These are phyloP conservation scores for Zaprionus inermis DNA, from an alignment of 1,140 invertebrate genomes.

Conservation along the genomic window DNA sequence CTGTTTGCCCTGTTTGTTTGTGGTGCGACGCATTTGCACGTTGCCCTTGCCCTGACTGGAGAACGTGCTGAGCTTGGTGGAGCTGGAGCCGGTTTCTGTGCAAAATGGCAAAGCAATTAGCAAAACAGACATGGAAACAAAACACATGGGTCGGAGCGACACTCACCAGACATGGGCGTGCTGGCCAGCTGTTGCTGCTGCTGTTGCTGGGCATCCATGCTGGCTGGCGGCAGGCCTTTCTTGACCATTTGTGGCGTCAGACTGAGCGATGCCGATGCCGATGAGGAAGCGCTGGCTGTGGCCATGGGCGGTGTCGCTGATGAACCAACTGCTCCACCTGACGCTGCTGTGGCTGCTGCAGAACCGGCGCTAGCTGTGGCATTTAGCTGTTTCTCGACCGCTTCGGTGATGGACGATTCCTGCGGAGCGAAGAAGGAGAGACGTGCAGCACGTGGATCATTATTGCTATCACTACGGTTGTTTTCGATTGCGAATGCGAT, in stretches of 20 bases:
- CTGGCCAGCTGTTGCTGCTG: slow-evolving; percentile 67
- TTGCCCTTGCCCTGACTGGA: slow-evolving; percentile 86
- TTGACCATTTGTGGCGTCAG: slow-evolving; percentile 89
- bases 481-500: slow-evolving; percentile 38
- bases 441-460: slow-evolving; percentile 83
- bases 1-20: slow-evolving; percentile 95
- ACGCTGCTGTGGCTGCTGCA: slow-evolving; percentile 10
- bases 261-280: slow-evolving; percentile 85
- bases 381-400: slow-evolving; percentile 94
- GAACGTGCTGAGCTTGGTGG: slow-evolving; percentile 89
- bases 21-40: slow-evolving; percentile 93
- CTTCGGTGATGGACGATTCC: slow-evolving; percentile 86
- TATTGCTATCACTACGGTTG: slow-evolving; percentile 81
- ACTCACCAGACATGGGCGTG: slow-evolving; percentile 83
- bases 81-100: slow-evolving; percentile 86
- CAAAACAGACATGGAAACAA: not conserved
- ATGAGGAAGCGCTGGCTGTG: slow-evolving; percentile 67
- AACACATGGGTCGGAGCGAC: not conserved
- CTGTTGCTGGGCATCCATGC: slow-evolving; percentile 63
- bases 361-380: slow-evolving; percentile 80
- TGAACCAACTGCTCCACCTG: slow-evolving; percentile 20
- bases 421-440: slow-evolving; percentile 84
- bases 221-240: slow-evolving; percentile 87
- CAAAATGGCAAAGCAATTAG: slow-evolving; percentile 4
- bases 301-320: not conserved